Evolutionary conservation across 2,797 vertebrate species (phyloP).

Genomic region (Pipistrellus nathusii): DNA sequence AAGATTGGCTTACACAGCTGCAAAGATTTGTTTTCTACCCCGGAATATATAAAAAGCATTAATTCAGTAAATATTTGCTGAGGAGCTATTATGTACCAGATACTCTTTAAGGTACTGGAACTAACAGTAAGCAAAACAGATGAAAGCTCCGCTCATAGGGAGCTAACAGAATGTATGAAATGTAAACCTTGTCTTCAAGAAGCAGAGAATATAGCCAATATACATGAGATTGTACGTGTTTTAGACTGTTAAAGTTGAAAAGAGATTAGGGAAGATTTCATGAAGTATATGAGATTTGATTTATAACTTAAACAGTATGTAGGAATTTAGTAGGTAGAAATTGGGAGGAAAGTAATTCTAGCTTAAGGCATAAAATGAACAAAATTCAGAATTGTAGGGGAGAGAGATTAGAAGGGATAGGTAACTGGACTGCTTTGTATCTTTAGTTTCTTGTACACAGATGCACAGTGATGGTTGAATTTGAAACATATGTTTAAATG

Average conservation of each 20-base stretch:
- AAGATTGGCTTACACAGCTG: background rate
- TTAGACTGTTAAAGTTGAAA: slow-evolving; percentile 26
- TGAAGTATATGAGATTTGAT: background rate
- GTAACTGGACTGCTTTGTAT: background rate
- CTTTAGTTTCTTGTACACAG: background rate
- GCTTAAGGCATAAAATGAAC: slow-evolving; percentile 1
- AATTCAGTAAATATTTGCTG: background rate
- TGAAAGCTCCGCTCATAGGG: background rate
- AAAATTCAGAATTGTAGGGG: background rate
- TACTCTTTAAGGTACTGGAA: background rate
- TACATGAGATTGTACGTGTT: background rate
- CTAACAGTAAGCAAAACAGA: background rate
- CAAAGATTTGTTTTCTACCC: slow-evolving; percentile 9
- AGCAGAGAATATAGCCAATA: background rate
- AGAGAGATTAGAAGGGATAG: background rate
- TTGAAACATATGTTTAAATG: slow-evolving; percentile 20
- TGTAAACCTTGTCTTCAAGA: background rate
- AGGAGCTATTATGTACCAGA: background rate
- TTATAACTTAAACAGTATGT: background rate
- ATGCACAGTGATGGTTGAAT: background rate
- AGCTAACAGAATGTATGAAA: background rate
- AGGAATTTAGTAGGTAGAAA: slow-evolving; percentile 41
- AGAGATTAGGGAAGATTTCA: background rate
- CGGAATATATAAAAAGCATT: background rate
- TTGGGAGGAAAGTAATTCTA: slow-evolving; percentile 20